Conservation (phyloP, 2,888 invertebrate genomes). For the Trissoscelio sp. region DNA sequence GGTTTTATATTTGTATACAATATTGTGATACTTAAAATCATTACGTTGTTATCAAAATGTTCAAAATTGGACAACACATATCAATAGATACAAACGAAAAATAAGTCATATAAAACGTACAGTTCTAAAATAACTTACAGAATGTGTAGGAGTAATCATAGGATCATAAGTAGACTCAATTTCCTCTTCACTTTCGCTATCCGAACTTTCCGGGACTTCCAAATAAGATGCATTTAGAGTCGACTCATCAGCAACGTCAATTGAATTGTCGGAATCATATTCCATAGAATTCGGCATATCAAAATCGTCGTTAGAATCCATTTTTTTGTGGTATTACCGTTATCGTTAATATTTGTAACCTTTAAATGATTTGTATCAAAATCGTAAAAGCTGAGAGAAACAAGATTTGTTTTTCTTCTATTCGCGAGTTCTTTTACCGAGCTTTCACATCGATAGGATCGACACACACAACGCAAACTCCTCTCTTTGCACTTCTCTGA, state of each 20-base stretch:
- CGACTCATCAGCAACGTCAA: neutral
- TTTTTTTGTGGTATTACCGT: neutral
- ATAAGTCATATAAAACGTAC: too few species aligned
- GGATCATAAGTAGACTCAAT: constrained; percentile 50
- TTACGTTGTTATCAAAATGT: neutral
- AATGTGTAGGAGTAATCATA: constrained; percentile 55
- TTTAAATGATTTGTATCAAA: too few species aligned
- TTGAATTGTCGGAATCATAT: constrained; percentile 4
- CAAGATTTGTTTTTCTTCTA: too few species aligned
- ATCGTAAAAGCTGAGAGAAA: too few species aligned
- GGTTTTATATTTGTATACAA: too few species aligned
- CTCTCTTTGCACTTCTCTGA: too few species aligned
- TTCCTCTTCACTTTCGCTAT: constrained; percentile 44
- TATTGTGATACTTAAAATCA: too few species aligned
- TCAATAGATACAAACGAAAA: too few species aligned
- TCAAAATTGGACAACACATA: neutral
- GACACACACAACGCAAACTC: too few species aligned
- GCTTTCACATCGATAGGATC: too few species aligned
- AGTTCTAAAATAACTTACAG: constrained; percentile 32
- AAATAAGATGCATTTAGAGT: neutral
- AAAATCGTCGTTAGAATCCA: constrained; percentile 20
- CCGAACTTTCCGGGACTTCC: constrained; percentile 16
- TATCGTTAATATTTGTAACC: too few species aligned
- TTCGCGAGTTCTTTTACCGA: too few species aligned
- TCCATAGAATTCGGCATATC: constrained; percentile 13